These are phyloP conservation scores for Lomographa bimaculata DNA, from an alignment of 2,888 invertebrate genomes.

Conservation along the genomic window DNA sequence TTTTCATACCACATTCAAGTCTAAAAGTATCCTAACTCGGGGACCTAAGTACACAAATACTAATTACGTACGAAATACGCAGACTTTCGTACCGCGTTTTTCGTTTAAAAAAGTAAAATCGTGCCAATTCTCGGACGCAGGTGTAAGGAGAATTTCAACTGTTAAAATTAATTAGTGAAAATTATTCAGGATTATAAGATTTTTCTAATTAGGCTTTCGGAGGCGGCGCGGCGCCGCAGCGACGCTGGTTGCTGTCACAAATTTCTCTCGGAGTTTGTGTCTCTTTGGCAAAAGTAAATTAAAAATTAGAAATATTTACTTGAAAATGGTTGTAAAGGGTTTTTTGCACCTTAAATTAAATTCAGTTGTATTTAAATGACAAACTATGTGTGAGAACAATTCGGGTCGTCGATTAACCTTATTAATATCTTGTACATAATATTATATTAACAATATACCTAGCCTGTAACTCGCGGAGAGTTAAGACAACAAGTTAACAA, in stretches of 20 bases:
- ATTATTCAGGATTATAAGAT: conserved; percentile 66
- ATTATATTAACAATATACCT: too few relatives aligned
- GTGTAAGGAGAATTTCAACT: conserved; percentile 48
- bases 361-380: too few relatives aligned
- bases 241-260: conserved; percentile 17
- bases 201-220: conserved; percentile 65
- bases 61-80: conserved; percentile 32
- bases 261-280: conserved; percentile 15
- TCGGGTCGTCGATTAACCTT: too few relatives aligned
- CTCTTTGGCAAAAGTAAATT: conserved; percentile 7
- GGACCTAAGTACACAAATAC: conserved; percentile 36
- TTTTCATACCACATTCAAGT: conserved; percentile 8
- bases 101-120: conserved; percentile 38
- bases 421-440: too few relatives aligned
- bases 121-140: conserved; percentile 50
- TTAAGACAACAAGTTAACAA: too few relatives aligned
- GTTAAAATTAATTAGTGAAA: conserved; percentile 70
- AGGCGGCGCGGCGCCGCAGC: conserved; percentile 20
- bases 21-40: conserved; percentile 4
- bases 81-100: conserved; percentile 41
- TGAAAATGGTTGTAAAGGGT: too few relatives aligned
- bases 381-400: too few relatives aligned
- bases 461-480: too few relatives aligned
- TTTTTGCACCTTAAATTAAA: too few relatives aligned
- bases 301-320: too few relatives aligned